phyloP scores from a whole-genome alignment of 2,888 invertebrate genomes.

The Brachypalpus laphriformis region DNA sequence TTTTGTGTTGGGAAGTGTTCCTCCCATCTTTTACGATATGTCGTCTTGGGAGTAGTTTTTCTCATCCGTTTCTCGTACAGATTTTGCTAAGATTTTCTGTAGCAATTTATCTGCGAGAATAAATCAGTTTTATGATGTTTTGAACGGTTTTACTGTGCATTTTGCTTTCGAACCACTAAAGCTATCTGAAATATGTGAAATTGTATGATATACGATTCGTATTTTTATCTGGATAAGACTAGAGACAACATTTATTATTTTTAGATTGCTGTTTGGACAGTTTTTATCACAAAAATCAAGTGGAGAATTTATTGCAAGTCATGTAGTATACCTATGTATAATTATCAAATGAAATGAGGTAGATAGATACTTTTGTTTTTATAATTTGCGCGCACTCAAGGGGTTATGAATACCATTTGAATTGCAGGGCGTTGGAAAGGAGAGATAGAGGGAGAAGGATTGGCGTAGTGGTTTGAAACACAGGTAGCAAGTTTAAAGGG shows the following conservation, averaged over 20 bases:
- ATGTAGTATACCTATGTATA: no score
- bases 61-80: neutral
- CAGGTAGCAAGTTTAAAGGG: no score
- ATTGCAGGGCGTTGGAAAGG: no score
- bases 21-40: neutral
- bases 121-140: conserved; percentile 54
- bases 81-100: neutral
- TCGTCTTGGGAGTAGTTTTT: neutral
- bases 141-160: conserved; percentile 4
- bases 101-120: conserved; percentile 16
- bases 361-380: no score
- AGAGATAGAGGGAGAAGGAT: no score
- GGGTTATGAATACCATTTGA: no score
- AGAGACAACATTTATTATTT: conserved; percentile 1
- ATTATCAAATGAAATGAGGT: no score
- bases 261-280: neutral
- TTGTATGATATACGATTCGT: neutral
- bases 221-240: neutral
- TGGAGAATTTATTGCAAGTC: neutral
- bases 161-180: neutral
- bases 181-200: conserved; percentile 1
- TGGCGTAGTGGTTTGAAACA: no score
- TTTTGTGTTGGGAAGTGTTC: neutral
- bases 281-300: neutral
- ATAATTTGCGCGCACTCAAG: no score